Evolutionary conservation across 2,113 vertebrate genomes (phyloP), one percentile per base, ranked within the genome.

Genomic region (Lasiurus borealis): DNA sequence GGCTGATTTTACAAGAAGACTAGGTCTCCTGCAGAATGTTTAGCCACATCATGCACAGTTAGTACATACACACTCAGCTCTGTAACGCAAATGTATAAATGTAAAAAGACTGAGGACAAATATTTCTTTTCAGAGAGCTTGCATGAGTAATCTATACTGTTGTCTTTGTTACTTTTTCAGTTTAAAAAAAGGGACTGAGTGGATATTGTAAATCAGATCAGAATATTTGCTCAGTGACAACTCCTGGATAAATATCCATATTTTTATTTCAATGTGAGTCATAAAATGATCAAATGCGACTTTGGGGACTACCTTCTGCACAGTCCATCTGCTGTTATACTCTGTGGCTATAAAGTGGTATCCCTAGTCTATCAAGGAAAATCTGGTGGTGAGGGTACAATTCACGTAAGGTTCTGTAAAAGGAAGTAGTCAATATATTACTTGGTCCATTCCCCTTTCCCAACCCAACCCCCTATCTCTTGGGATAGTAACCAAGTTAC

Each of bases 221-320:
- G 96, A 96, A 94, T 96, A 97, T 90, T 94, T 97, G 91, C 93
- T 96, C 97, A 92, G 91, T 97, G 96, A 97, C 94, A 97, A 92
- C 87, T 94, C 95, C 97, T 97, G 97, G 95, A 95, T 94, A 96
- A 87, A 90, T 95, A 95, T 96, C 97, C 96, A 95, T 95, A 97
- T 97, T 97, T 98, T 95, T 97, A 93, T 98, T 97, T 98, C 96
- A 94, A 88, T 95, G 96, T n/a, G 97, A 93, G 96, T 96, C 97
- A 98, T 97, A 97, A 98, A 98, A 97, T 46, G 96, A 97, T 97
- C 95, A 94, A 97, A 97, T 92, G 73, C 27, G 92, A 96, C 98
- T 97, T 98, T 59, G 75, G 97, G 98, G 98, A 98, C 90, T 94
- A 84, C 89, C 88, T 96, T 90, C 95, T 96, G 84, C 77, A 95